Evolutionary conservation across 2,888 invertebrate species (phyloP).

Genomic region (Chrysina gloriosa): DNA sequence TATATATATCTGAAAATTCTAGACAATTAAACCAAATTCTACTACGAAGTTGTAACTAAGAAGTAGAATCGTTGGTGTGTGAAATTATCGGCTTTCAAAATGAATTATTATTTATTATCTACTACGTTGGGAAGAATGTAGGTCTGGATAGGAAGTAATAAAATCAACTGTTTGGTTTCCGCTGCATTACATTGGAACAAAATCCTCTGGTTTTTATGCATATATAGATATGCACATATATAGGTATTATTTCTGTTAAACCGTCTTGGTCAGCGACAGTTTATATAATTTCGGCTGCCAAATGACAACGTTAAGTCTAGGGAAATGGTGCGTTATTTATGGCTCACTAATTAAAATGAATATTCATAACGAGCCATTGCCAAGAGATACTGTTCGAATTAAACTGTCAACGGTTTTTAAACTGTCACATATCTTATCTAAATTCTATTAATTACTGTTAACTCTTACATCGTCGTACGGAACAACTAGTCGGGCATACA

Average conservation of each 20-base stretch:
- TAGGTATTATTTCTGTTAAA: not conserved
- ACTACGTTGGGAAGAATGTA: no score
- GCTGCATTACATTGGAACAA: no score
- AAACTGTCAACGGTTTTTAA: slow-evolving; percentile 35
- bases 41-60: not conserved
- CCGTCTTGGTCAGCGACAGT: not conserved
- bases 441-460: slow-evolving; percentile 25
- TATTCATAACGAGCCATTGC: slow-evolving; percentile 26
- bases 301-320: not conserved
- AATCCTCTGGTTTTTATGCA: not conserved
- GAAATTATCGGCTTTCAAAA: not conserved
- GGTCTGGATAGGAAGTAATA: no score
- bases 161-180: no score
- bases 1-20: not conserved
- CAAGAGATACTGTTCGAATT: slow-evolving; percentile 27
- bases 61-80: not conserved
- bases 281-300: slow-evolving; percentile 12
- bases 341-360: slow-evolving; percentile 30
- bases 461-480: not conserved
- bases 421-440: slow-evolving; percentile 22
- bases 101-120: no score
- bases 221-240: not conserved
- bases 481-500: slow-evolving; percentile 24
- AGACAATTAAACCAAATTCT: not conserved
- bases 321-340: slow-evolving; percentile 12